Evolutionary conservation across 1,140 invertebrate genomes (phyloP).

Genomic region (Brachionus calyciflorus): DNA sequence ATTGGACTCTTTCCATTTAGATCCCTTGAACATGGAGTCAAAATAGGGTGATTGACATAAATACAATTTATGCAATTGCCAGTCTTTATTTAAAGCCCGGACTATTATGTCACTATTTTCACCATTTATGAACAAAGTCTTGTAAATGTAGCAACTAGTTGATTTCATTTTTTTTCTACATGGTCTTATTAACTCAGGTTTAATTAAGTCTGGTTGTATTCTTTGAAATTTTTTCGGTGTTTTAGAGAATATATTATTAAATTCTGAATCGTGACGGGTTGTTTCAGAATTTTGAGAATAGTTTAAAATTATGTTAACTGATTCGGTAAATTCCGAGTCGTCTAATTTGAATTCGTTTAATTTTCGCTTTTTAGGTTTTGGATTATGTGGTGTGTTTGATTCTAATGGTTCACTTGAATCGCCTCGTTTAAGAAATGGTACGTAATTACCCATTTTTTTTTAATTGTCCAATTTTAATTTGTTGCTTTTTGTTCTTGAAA

Average conservation of each 20-base stretch:
- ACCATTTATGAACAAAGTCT: slow-evolving; percentile 73
- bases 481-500: too few species aligned
- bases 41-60: slow-evolving; percentile 76
- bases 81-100: slow-evolving; percentile 69
- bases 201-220: not conserved
- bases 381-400: not conserved
- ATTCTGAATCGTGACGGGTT: too few species aligned
- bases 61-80: slow-evolving; percentile 76
- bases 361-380: slow-evolving; percentile 12
- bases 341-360: not conserved
- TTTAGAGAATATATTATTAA: too few species aligned
- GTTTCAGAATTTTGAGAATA: not conserved
- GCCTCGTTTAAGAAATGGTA: not conserved
- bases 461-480: too few species aligned
- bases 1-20: slow-evolving; percentile 70
- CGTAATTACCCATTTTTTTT: slow-evolving; percentile 18
- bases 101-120: slow-evolving; percentile 74
- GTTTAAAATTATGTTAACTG: not conserved
- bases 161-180: slow-evolving; percentile 68
- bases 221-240: too few species aligned
- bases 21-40: slow-evolving; percentile 77
- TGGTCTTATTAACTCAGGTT: not conserved
- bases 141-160: slow-evolving; percentile 75
- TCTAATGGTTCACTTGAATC: not conserved
- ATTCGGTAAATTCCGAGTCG: not conserved